Conservation (phyloP, 2,888 invertebrate genomes). For the Cybosia mesomella region DNA sequence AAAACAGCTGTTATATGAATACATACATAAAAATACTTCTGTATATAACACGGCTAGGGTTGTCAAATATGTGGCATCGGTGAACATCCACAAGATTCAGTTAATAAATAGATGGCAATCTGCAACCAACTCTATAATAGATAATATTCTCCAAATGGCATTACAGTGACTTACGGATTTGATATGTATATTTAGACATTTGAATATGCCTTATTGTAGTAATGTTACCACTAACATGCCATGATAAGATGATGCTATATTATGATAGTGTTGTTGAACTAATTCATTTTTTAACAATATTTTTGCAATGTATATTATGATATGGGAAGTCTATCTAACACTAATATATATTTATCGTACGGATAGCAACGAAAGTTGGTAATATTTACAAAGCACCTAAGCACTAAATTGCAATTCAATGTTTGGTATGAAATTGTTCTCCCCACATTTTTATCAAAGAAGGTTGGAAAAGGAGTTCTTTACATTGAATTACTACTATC, state of each 20-base stretch:
- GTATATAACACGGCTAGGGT: background rate
- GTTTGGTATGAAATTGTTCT: too few species aligned
- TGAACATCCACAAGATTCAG: background rate
- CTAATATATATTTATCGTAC: slow-evolving; percentile 21
- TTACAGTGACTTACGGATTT: slow-evolving; percentile 70
- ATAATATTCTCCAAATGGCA: slow-evolving; percentile 70
- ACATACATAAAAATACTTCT: too few species aligned
- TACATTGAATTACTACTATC: too few species aligned
- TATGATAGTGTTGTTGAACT: slow-evolving; percentile 4
- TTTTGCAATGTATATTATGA: slow-evolving; percentile 49
- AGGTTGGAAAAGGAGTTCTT: too few species aligned
- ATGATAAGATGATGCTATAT: slow-evolving; percentile 45
- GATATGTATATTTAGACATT: slow-evolving; percentile 76
- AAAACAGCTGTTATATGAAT: too few species aligned
- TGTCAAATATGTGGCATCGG: background rate
- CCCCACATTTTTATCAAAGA: too few species aligned
- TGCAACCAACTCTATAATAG: slow-evolving; percentile 46
- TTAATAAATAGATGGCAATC: slow-evolving; percentile 12
- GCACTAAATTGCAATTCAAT: too few species aligned
- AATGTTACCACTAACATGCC: slow-evolving; percentile 46
- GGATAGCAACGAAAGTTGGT: background rate
- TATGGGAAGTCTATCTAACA: slow-evolving; percentile 35
- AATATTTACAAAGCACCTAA: background rate
- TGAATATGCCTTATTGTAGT: slow-evolving; percentile 56
- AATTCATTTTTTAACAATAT: slow-evolving; percentile 28